A percentile compares a stretch with the other conserved stretches of the same genome.
phyloP scores from a whole-genome alignment of 2,797 vertebrate genomes.

The Rhinogobio ventralis region DNA sequence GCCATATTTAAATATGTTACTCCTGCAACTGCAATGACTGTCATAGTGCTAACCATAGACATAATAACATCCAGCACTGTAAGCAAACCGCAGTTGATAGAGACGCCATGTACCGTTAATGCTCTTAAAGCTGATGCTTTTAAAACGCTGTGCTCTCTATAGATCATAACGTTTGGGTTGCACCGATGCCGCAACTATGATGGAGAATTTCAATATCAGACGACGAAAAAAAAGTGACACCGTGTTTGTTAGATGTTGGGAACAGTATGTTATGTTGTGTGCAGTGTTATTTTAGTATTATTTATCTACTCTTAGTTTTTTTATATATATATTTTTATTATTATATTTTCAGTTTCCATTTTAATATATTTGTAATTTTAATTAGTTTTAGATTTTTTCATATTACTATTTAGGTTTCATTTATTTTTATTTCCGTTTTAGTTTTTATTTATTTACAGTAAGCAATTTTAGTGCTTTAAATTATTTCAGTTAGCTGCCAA shows the following conservation, averaged over 20 bases:
- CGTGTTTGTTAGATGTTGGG: not conserved
- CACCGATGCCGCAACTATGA: not conserved
- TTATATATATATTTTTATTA: not conserved
- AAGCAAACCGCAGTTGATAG: not conserved
- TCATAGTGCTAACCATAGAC: not conserved
- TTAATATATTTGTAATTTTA: not conserved
- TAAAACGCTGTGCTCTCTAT: not conserved
- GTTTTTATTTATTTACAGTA: not conserved
- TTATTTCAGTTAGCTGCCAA: not conserved
- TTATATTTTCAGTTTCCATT: not conserved
- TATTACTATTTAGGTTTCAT: not conserved
- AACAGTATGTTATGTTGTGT: not conserved
- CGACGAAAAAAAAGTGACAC: not conserved
- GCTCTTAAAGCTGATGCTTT: slow-evolving; percentile 1
- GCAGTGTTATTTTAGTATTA: not conserved
- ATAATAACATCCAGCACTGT: not conserved
- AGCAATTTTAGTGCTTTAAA: not conserved
- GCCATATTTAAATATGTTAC: slow-evolving; percentile 37
- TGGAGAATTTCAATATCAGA: not conserved
- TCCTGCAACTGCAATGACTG: not conserved
- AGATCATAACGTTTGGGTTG: not conserved
- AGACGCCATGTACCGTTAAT: not conserved
- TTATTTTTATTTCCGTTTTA: not conserved
- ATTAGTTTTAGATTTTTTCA: not conserved
- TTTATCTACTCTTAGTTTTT: not conserved